Base-by-base conservation (phyloP, 1,140 invertebrate genomes). In the Diachasma alloeum region DNA sequence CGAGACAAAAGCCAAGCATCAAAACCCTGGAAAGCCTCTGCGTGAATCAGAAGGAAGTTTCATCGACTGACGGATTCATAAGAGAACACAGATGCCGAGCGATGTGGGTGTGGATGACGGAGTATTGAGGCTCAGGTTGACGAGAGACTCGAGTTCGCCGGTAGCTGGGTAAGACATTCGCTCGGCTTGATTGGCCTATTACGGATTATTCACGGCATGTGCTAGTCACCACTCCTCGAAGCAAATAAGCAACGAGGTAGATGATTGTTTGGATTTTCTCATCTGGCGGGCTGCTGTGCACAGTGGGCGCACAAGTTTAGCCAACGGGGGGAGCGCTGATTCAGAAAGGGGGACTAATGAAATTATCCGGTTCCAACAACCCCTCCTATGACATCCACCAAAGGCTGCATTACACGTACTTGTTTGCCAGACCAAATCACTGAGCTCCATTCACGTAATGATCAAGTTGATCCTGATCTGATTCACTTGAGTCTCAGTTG, bases 351-450 rank as follows among this genome's bases (percentile, higher is more conserved):
- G 69, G 56, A 59, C 85, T 87, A 87, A 89, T 88, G 86, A 87
- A 88, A 88, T 88, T 88, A 88, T 89, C 87, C 85, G 86, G 83
- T 87, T 81, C 80, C 83, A 31, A 10, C 81, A 83, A 87, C 84
- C 83, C 26, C 66, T 68, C 66, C 4, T 13, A 68, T 68, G 66
- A 37, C 26, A 37, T 68, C 31, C 19, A 66, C 24, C 22, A 9
- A 68, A 26, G n/a, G 31, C 59, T 26, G 26, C 59, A 26, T 63
- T 24, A 26, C 19, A 24, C 19, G 11, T 63, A 63, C 59, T 63
- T 63, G 59, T 63, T 63, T 31, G 59, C 22, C 13, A 4, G 48
- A 56, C 13, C 24, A 19, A 26, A 63, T 63, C 10, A 63, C 24
- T 22, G 53, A 63, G 19, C 17, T 19, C 6, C 59, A 46, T 31